Conservation (phyloP, 2,113 vertebrate genomes). For the Mungos mungo region DNA sequence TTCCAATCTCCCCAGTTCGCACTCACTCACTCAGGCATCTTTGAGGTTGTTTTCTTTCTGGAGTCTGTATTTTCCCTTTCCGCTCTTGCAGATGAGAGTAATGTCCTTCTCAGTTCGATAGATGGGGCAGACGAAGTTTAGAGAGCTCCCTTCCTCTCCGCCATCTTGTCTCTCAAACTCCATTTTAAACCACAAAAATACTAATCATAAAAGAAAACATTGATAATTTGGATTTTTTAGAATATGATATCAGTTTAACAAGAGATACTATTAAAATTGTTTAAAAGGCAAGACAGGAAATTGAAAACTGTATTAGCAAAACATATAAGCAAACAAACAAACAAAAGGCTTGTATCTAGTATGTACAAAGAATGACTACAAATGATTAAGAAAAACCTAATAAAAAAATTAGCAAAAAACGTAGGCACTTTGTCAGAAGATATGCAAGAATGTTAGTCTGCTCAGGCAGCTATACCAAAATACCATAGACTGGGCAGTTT, state of each 20-base stretch:
- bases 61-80: too few species aligned
- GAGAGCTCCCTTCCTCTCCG: too few species aligned
- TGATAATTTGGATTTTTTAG: neutral
- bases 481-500: neutral
- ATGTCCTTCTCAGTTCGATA: too few species aligned
- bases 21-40: too few species aligned
- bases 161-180: neutral
- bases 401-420: neutral
- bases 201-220: neutral
- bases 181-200: neutral
- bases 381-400: neutral
- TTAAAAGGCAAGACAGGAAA: neutral
- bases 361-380: neutral
- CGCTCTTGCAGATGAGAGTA: too few species aligned
- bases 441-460: neutral
- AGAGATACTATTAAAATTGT: neutral
- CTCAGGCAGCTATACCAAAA: neutral
- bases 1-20: too few species aligned
- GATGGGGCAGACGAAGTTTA: too few species aligned
- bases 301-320: neutral
- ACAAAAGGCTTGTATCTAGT: neutral
- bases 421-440: neutral
- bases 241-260: neutral
- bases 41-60: too few species aligned
- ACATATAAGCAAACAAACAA: neutral